Base-by-base conservation (phyloP, 92 coral and sea anemone genomes). In the Anthopleura xanthogrammica region DNA sequence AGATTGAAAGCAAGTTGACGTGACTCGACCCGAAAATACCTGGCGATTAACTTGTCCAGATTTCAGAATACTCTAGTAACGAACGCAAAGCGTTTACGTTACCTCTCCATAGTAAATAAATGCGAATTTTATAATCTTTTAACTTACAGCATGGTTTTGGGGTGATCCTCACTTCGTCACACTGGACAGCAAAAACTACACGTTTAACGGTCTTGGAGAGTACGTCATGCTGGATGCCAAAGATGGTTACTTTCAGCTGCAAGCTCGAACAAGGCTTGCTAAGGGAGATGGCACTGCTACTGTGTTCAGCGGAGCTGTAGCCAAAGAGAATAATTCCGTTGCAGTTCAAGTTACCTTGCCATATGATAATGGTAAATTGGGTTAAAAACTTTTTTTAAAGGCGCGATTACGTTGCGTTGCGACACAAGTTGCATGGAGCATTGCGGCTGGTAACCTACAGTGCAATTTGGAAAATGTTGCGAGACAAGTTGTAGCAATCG, bases 161-260 rank as follows among this genome's bases (percentile, higher is more conserved):
- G 91, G 93, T 40, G 93, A 90, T 79, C 93, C 93, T 43, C 93
- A 90, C 29, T 56, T 90, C 36, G 82, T 81, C 60, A 90, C 93
- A 5, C 83, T 90, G 60, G 93, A 90, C 71, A 89, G 83, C 82
- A 77, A 83, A 22, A 90, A 90, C 79, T 90, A 90, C 79, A 90
- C 93, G 43, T 90, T 90, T 40, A 80, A 80, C 56, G 83, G 83
- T n/a, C 57, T 80, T n/a, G 83, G 83, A 40, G 83, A 80, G 76
- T 90, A 80, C 70, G 86, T 85, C 64, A 81, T 90, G 91, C 16
- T 90, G 7, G 87, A 90, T 74, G 93, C 89, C 48, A 80, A 85
- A 72, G 55, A 84, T 74, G 87, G 93, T n/a, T 50, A 46, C 48
- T 90, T 90, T 29, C 84, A 84, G 64, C 84, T 90, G 40, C 93